These are phyloP conservation scores for Pseudeuparius sepicola DNA, from an alignment of 2,888 invertebrate genomes.

Conservation along the genomic window DNA sequence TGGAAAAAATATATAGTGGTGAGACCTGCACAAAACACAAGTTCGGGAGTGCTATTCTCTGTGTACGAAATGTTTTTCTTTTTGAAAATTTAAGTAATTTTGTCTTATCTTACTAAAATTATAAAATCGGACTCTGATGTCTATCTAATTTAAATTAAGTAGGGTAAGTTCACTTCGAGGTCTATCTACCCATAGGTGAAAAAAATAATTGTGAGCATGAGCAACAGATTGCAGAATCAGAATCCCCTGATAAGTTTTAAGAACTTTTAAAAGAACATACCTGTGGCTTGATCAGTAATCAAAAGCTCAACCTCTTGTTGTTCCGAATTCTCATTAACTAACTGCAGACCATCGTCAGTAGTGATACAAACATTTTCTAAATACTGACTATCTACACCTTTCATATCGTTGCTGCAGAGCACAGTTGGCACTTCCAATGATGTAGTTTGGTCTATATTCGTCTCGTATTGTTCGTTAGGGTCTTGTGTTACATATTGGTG, in stretches of 20 bases:
- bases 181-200: too few species aligned
- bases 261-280: too few species aligned
- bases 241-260: too few species aligned
- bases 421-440: slow-evolving; percentile 30
- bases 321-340: slow-evolving; percentile 28
- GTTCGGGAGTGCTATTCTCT: too few species aligned
- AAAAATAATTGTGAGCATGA: too few species aligned
- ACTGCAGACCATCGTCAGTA: slow-evolving; percentile 21
- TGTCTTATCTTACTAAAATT: too few species aligned
- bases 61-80: too few species aligned
- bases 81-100: too few species aligned
- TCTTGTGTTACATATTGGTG: slow-evolving; percentile 32
- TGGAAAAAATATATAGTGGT: slow-evolving; percentile 11
- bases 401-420: slow-evolving; percentile 29
- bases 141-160: too few species aligned
- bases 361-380: slow-evolving; percentile 25
- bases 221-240: too few species aligned
- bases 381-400: slow-evolving; percentile 31
- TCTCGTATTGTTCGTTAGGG: slow-evolving; percentile 21
- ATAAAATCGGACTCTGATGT: too few species aligned
- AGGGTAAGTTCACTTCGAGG: too few species aligned
- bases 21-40: background rate
- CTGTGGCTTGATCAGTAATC: slow-evolving; percentile 38
- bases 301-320: slow-evolving; percentile 37
- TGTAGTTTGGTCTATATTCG: slow-evolving; percentile 17